These are phyloP conservation scores for Drosophila atripex DNA, from an alignment of 2,888 invertebrate species.

Conservation along the genomic window DNA sequence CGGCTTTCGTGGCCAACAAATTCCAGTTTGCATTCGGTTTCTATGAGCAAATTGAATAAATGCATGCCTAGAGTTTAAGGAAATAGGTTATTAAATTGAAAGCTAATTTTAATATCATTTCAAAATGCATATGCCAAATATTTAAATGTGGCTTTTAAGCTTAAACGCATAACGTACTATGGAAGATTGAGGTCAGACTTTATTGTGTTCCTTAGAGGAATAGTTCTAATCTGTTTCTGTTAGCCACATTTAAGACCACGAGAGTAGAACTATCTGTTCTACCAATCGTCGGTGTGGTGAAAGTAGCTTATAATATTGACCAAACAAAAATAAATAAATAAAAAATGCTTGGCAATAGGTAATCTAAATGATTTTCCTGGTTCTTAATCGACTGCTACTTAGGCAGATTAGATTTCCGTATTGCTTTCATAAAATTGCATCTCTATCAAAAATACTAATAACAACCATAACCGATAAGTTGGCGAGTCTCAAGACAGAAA, in stretches of 20 bases:
- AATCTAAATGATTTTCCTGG: constrained; percentile 4
- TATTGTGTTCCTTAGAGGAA: neutral
- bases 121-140: neutral
- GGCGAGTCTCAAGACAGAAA: constrained; percentile 24
- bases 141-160: neutral
- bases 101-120: neutral
- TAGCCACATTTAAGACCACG: constrained; percentile 8
- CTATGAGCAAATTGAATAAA: constrained; percentile 25
- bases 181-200: neutral
- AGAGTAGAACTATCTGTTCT: neutral
- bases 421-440: constrained; percentile 15
- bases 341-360: constrained; percentile 1
- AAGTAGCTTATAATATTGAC: constrained; percentile 6
- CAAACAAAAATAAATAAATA: neutral
- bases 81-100: neutral
- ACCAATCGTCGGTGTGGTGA: neutral
- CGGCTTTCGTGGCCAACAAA: constrained; percentile 52
- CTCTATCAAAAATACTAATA: neutral
- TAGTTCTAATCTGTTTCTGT: constrained; percentile 11
- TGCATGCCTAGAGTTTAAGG: constrained; percentile 9
- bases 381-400: neutral
- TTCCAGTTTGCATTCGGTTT: constrained; percentile 50
- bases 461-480: constrained; percentile 8
- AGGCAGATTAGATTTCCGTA: constrained; percentile 23
- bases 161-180: neutral